These are phyloP conservation scores for Spilarctia lutea DNA, from an alignment of 2,888 invertebrate species.

Conservation along the genomic window DNA sequence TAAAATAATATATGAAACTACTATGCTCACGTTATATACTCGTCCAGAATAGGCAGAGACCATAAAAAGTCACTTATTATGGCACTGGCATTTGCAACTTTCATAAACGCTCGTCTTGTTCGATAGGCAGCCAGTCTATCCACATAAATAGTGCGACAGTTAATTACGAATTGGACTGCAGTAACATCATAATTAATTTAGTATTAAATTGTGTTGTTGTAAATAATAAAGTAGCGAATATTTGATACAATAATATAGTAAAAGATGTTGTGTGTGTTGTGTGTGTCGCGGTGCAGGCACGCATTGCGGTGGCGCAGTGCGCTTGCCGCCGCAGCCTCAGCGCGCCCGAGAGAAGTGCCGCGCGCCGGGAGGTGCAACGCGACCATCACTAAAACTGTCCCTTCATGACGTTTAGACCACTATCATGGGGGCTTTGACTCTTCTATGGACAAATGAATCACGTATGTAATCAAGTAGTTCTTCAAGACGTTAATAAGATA, in stretches of 20 bases:
- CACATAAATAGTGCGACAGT: neutral
- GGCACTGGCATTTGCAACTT: neutral
- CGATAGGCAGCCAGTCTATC: neutral
- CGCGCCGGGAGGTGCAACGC: neutral
- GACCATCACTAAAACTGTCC: neutral
- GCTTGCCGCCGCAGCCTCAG: conserved; percentile 12
- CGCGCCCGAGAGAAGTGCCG: neutral
- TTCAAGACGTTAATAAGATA: neutral
- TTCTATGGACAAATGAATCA: neutral
- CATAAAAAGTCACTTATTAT: neutral
- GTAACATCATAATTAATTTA: neutral
- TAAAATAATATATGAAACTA: neutral
- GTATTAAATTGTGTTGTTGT: neutral
- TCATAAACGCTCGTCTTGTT: neutral
- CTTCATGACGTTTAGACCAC: neutral
- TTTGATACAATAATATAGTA: neutral
- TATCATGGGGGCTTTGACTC: neutral
- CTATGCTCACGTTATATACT: neutral
- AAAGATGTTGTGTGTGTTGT: neutral
- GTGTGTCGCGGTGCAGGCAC: conserved; percentile 26
- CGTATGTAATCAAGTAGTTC: neutral
- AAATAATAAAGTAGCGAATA: neutral
- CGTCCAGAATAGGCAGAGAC: neutral
- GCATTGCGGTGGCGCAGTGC: conserved; percentile 59
- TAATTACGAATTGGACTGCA: neutral